Conservation (phyloP, 2,888 invertebrate genomes). For the Xestia c-nigrum region DNA sequence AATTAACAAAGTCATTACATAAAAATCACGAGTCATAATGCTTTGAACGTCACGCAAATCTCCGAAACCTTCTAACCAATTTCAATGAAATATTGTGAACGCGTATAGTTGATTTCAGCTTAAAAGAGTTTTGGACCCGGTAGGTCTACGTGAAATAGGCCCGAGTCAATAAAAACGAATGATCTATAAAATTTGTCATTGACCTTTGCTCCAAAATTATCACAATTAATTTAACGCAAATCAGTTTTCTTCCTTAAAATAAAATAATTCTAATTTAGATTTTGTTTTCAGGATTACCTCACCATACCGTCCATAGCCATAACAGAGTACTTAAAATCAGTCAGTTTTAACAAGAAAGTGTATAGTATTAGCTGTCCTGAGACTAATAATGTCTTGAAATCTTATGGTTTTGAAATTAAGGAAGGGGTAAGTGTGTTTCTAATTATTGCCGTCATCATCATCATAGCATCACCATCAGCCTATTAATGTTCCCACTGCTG, state of each 20-base stretch:
- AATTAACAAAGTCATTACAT: background rate
- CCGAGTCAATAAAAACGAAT: no score
- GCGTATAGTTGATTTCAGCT: no score
- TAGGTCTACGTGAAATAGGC: no score
- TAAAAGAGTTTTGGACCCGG: no score
- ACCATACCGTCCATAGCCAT: slow-evolving; percentile 88
- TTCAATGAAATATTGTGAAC: no score
- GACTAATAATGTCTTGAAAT: slow-evolving; percentile 79
- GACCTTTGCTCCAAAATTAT: background rate
- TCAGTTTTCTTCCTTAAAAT: background rate
- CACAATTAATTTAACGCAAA: background rate
- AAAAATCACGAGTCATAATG: no score
- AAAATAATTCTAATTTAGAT: slow-evolving; percentile 1
- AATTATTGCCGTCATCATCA: no score
- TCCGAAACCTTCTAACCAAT: no score
- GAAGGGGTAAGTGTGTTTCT: slow-evolving; percentile 79
- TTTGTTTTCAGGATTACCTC: slow-evolving; percentile 83
- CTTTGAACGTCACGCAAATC: no score
- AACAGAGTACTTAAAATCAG: slow-evolving; percentile 88
- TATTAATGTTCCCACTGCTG: no score
- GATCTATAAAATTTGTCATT: no score
- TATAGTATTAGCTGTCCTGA: slow-evolving; percentile 84
- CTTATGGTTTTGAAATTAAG: slow-evolving; percentile 84
- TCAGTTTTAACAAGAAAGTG: slow-evolving; percentile 87
- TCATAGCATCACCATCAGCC: no score